A percentile compares a stretch with the other conserved stretches of the same genome.
Conservation (phyloP, 1,140 invertebrate genomes). For the Wasmannia auropunctata region DNA sequence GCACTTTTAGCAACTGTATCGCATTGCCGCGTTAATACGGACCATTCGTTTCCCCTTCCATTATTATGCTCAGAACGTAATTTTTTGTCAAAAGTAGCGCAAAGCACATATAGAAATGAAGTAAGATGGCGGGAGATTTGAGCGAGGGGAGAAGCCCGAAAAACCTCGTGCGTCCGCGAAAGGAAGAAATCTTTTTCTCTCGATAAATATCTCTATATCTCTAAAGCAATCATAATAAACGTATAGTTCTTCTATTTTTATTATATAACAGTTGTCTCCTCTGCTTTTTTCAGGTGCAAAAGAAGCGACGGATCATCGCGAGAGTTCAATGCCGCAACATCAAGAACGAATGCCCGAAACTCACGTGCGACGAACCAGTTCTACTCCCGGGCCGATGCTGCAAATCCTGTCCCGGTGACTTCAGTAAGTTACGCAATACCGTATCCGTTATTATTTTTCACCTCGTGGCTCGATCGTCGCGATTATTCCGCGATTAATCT, state of each 20-base stretch:
- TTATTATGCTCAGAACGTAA: neutral
- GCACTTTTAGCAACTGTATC: neutral
- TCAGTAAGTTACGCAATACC: conserved; percentile 88
- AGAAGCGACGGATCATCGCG: conserved; percentile 94
- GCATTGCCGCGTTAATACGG: neutral
- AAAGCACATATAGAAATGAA: neutral
- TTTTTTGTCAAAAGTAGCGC: no score
- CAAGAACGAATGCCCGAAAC: conserved; percentile 95
- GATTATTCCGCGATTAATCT: neutral
- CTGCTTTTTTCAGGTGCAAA: conserved; percentile 91
- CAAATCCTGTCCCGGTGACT: conserved; percentile 94
- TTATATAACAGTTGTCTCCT: neutral
- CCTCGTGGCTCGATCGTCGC: no score
- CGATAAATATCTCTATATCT: no score
- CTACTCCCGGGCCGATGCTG: conserved; percentile 94
- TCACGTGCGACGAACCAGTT: conserved; percentile 94
- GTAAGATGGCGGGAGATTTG: neutral
- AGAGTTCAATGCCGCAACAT: conserved; percentile 95
- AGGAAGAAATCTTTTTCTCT: neutral
- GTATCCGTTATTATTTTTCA: conserved; percentile 20
- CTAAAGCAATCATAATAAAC: neutral
- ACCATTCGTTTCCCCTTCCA: no score
- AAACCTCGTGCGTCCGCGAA: neutral
- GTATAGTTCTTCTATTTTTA: neutral
- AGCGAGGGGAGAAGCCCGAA: neutral